phyloP scores from a whole-genome alignment of 2,113 vertebrate genomes.

The Amphiprion ocellaris region DNA sequence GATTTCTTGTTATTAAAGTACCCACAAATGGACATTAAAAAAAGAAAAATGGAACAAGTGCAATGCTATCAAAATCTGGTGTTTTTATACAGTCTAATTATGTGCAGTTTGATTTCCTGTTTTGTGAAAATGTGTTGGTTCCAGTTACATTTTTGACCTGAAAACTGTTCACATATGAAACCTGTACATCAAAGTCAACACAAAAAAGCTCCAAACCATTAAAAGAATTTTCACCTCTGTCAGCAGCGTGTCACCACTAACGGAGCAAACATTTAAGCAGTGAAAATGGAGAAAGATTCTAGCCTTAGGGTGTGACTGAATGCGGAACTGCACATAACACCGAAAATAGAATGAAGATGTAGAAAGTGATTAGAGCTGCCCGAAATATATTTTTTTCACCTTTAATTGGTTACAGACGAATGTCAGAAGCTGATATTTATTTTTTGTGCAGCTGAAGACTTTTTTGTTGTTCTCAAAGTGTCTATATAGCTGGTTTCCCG shows the following conservation, averaged over 20 bases:
- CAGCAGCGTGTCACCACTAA: slow-evolving; percentile 19
- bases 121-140: no score
- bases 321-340: not conserved
- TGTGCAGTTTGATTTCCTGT: no score
- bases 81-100: not conserved
- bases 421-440: not conserved
- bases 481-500: slow-evolving; percentile 90
- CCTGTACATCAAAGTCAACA: not conserved
- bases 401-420: not conserved
- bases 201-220: not conserved
- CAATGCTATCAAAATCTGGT: not conserved
- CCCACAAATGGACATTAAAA: not conserved
- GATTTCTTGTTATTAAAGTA: not conserved
- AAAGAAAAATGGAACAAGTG: no score
- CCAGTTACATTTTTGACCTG: not conserved
- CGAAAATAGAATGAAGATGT: not conserved
- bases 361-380: not conserved
- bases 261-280: not conserved
- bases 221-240: slow-evolving; percentile 31
- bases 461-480: slow-evolving; percentile 78
- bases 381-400: not conserved
- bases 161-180: not conserved
- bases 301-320: slow-evolving; percentile 56
- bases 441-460: not conserved
- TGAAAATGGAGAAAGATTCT: slow-evolving; percentile 53